Evolutionary conservation across 1,140 invertebrate genomes (phyloP), one percentile per base, ranked within the genome.

Genomic region (Thaumetopoea pityocampa): DNA sequence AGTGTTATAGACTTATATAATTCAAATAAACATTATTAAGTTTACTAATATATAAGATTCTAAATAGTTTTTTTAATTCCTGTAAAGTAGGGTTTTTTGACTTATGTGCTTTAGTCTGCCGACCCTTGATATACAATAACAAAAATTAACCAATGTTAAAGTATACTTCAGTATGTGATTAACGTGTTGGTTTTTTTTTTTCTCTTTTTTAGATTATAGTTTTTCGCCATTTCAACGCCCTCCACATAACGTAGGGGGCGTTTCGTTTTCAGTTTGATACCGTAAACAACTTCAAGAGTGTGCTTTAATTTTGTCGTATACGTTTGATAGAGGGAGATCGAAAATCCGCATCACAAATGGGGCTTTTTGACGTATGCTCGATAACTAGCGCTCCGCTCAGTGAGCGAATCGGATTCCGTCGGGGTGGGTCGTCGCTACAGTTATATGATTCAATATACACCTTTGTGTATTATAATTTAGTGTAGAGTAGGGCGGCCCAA

Each of bases 361-460:
- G 34, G 47, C 42, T 53, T 46, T 56, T 56, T 57, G 37, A 41
- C 52, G 20, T 43, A 29, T 48, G 36, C 35, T n/a, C n/a, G n/a
- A n/a, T n/a, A n/a, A n/a, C n/a, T n/a, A n/a, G n/a, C 42, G 26
- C 53, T 60, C 50, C 48, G 51, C 57, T 70, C 63, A 67, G 60
- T 64, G 62, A 67, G 61, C n/a, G n/a, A n/a, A n/a, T 66, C 61
- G 53, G 55, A 56, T 54, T 72, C 53, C 46, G 73, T 78, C 77
- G 78, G 78, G 73, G 64, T 68, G 78, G 78, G 74, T 82, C 72
- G 78, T 79, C 74, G 67, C 70, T 79, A 64, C 66, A 64, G 45
- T 59, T 50, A 58, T 42, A 47, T 44, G 49, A 53, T 55, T 48
- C 40, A 64, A 45, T 50, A 40, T 37, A 52, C 36, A 58, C 45